Evolutionary conservation across 1,140 invertebrate genomes (phyloP), one percentile per base, ranked within the genome.

Genomic region (Drosophila elegans): DNA sequence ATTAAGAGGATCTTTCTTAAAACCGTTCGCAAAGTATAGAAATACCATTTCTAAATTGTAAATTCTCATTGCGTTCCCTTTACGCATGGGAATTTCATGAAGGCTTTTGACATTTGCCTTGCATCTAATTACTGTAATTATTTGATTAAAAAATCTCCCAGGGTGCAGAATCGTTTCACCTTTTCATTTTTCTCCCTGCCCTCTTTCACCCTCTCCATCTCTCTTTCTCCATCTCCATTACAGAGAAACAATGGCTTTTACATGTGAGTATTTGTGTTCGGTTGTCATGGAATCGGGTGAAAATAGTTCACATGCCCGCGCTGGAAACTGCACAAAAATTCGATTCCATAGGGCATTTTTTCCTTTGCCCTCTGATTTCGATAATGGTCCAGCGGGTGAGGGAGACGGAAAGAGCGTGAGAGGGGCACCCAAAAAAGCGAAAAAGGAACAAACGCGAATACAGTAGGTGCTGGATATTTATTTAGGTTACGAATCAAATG

Each of bases 101-200:
- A 29, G 42, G 34, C 48, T 59, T 63, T 60, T 59, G 62, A 79
- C 66, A 68, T 82, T 82, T 66, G 48, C 59, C 79, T 32, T 72
- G 66, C 75, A 76, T 62, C 52, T 84, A 89, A 88, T 88, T 89
- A 88, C 68, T 89, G 77, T 84, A 80, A 88, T 88, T 88, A 88
- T 80, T 88, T 88, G 80, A 88, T 88, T 89, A 78, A 80, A 83
- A 88, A 88, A 80, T 88, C 84, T 88, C 84, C 84, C 80, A 90
- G 84, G 85, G 84, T 68, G 80, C 67, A 63, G 56, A 78, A 44
- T 62, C 66, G 72, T 64, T 69, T 72, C 41, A 57, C 49, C 76
- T 54, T 75, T 66, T 63, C 34, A 6, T 16, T 11, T 42, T 32
- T 38, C 62, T 16, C 34, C 34, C 44, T 25, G 44, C 34, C 60